Base-by-base conservation (phyloP, 1,140 invertebrate genomes). In the Homarus americanus region DNA sequence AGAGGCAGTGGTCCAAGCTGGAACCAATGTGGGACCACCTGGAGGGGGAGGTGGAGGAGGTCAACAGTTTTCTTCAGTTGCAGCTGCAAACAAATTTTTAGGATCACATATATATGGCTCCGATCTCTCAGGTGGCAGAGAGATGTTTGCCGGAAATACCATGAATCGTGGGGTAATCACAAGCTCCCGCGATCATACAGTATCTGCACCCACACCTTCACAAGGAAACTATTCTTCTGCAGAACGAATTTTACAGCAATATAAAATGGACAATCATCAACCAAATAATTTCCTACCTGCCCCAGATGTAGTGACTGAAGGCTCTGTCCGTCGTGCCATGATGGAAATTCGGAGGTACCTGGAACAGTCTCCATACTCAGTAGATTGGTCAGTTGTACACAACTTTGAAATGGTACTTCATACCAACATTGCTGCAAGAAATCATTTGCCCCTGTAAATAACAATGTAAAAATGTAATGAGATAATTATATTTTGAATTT, bases 341-440 rank as follows among this genome's bases (percentile, higher is more conserved):
- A 83, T 83, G 82, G 82, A 83, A 12, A 83, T 83, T 40, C 32
- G 82, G 40, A 32, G 82, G 38, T 83, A 66, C 53, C 53, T 83
- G 12, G 82, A 83, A 83, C 82, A 83, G 53, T 83, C 82, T 20
- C 82, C 82, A 10, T 83, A 83, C 82, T 58, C 82, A 40, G 58
- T 83, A 40, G 82, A 83, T 24, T 83, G 82, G 82, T 69, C 82
- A 66, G 17, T 66, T 38, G 82, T 83, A 40, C 82, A 83, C 24
- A 36, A 66, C 36, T 83, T 83, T 83, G 82, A 83, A 40, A 83
- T 83, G 82, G 58, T 83, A 17, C 53, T 83, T 66, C 82, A 83
- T 40, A 66, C 82, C 28, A 83, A 83, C 38, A 69, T 83, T 38
- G 58, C 82, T 40, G 38, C 58, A 28, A 83, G 82, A 66, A 83